phyloP scores from a whole-genome alignment of 2,888 invertebrate genomes.

The Capitulum mitella region DNA sequence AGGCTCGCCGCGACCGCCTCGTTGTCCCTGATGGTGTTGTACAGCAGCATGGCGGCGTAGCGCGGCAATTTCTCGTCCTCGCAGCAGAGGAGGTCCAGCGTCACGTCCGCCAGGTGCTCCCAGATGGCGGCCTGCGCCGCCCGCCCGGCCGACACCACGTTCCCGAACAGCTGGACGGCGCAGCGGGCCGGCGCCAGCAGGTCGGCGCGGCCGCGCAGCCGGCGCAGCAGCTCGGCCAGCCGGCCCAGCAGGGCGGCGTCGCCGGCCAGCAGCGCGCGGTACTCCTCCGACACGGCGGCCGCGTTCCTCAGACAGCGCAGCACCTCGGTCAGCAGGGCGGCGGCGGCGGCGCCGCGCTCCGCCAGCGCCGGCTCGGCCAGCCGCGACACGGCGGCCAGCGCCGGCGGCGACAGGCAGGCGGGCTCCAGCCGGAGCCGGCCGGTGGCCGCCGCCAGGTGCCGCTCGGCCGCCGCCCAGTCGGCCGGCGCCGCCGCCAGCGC shows the following conservation, averaged over 20 bases:
- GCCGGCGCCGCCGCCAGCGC: conserved; percentile 28
- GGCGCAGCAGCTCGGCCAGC: conserved; percentile 45
- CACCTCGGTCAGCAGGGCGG: conserved; percentile 79
- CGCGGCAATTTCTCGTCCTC: conserved; percentile 75
- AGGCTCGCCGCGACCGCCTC: not conserved
- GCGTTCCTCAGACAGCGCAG: conserved; percentile 84
- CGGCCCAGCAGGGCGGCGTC: conserved; percentile 49
- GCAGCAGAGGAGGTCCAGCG: conserved; percentile 78
- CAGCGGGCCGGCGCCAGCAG: conserved; percentile 55
- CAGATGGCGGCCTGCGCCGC: conserved; percentile 63
- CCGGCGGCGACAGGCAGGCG: conserved; percentile 34
- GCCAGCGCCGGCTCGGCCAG: conserved; percentile 60
- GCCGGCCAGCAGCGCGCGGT: conserved; percentile 82
- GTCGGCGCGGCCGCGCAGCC: conserved; percentile 64
- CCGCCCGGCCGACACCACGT: conserved; percentile 78
- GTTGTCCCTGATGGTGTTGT: not conserved
- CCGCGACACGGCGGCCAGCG: conserved; percentile 32
- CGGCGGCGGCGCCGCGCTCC: conserved; percentile 52
- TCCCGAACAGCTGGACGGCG: conserved; percentile 77
- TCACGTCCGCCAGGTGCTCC: conserved; percentile 75
- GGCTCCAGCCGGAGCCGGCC: conserved; percentile 32
- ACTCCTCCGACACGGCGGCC: conserved; percentile 83
- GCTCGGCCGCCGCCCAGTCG: conserved; percentile 33
- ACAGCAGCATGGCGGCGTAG: conserved; percentile 72
- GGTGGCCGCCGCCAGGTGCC: conserved; percentile 33